Evolutionary conservation across 2,113 vertebrate genomes (phyloP).

Genomic region (Pedionomus torquatus): DNA sequence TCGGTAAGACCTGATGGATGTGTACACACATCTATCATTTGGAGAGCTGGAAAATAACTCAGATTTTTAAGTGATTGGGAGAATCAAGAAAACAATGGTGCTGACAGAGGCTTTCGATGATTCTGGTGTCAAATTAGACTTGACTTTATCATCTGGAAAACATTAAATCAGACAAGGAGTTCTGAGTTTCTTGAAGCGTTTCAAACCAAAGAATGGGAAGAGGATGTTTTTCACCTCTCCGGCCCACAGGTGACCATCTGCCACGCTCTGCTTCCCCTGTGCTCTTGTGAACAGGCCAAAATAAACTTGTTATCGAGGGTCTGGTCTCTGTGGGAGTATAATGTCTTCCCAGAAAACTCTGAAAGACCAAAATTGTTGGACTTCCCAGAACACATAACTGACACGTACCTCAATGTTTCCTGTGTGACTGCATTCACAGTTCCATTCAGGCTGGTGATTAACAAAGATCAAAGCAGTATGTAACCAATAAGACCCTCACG

Average conservation of each 20-base stretch:
- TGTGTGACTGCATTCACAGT: neutral
- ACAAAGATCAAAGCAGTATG: neutral
- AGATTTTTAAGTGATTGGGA: neutral
- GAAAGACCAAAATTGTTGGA: neutral
- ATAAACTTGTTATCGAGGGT: neutral
- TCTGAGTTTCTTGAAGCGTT: neutral
- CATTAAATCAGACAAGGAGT: neutral
- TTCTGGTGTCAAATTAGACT: neutral
- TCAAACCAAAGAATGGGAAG: neutral
- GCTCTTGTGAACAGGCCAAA: neutral
- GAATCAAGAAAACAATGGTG: neutral
- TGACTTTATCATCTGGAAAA: neutral
- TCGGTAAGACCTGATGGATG: neutral
- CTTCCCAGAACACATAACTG: neutral
- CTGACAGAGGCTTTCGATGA: neutral
- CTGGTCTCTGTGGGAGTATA: neutral
- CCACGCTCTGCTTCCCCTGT: neutral
- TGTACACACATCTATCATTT: neutral
- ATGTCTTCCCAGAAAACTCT: neutral
- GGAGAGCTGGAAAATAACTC: neutral
- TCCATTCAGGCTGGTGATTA: neutral
- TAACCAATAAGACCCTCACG: neutral
- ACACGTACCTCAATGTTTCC: neutral
- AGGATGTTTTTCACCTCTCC: neutral
- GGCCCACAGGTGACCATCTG: neutral